Conservation (phyloP, 2,113 vertebrate genomes). For the Nicator chloris region DNA sequence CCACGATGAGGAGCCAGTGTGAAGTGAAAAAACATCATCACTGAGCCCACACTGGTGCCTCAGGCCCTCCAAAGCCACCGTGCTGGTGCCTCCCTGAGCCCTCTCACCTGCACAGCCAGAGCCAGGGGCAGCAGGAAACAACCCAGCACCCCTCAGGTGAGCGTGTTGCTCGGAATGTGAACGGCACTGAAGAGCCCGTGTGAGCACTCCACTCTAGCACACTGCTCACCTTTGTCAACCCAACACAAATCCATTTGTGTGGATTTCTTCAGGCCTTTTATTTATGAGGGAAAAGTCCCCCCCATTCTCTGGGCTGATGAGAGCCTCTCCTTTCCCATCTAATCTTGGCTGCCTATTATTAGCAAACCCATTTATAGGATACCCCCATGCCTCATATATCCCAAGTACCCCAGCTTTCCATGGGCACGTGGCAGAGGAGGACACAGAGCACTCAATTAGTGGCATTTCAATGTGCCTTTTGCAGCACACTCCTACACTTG, state of each 20-base stretch:
- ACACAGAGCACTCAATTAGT: conserved; percentile 5
- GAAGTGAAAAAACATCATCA: not conserved
- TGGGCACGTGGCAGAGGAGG: not conserved
- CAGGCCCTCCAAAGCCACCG: not conserved
- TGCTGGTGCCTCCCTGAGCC: not conserved
- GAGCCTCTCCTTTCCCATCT: not conserved
- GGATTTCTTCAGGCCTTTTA: not conserved
- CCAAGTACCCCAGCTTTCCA: not conserved
- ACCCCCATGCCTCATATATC: not conserved
- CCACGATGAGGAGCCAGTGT: fast-evolving
- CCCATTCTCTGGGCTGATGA: not conserved
- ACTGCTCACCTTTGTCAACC: not conserved
- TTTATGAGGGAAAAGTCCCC: not conserved
- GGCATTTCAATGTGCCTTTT: conserved; percentile 52
- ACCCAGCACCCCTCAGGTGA: not conserved
- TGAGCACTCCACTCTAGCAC: not conserved
- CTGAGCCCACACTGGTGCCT: not conserved
- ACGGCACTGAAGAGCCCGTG: not conserved
- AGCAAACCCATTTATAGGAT: not conserved
- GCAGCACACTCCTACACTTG: conserved; percentile 50
- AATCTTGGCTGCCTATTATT: not conserved
- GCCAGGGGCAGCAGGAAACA: not conserved
- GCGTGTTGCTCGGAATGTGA: not conserved
- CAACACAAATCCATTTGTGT: not conserved
- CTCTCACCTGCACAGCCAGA: not conserved